Conservation (phyloP, 2,797 vertebrate genomes). For the Thamnophis elegans region DNA sequence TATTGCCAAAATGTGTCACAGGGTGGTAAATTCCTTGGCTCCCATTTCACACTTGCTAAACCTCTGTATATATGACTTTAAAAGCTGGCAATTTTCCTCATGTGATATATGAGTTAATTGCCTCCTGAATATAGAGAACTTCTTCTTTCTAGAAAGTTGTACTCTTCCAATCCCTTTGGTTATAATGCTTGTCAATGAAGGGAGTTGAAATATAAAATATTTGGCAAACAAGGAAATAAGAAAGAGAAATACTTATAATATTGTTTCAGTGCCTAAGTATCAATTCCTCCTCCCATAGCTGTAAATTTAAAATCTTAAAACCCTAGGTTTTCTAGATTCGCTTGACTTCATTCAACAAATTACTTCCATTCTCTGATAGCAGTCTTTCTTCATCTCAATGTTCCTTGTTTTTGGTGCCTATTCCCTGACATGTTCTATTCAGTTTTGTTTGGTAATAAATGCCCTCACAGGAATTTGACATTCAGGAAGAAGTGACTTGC, state of each 20-base stretch:
- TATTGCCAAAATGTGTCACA: constrained; percentile 36
- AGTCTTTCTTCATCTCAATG: neutral
- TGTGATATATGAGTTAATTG: constrained; percentile 20
- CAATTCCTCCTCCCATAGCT: neutral
- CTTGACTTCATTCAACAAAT: constrained; percentile 5
- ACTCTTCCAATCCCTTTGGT: neutral
- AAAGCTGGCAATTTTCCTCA: constrained; percentile 33
- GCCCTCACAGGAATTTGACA: constrained; percentile 43
- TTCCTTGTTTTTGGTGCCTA: constrained; percentile 1
- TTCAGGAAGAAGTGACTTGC: constrained; percentile 51
- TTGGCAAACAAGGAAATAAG: neutral
- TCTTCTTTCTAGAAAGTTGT: neutral
- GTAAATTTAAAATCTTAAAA: neutral
- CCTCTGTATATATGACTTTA: constrained; percentile 40
- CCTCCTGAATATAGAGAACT: neutral
- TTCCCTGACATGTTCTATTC: constrained; percentile 51
- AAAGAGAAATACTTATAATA: neutral
- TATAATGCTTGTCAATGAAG: neutral
- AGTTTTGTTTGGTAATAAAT: constrained; percentile 46
- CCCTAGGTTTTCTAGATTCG: neutral
- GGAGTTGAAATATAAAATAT: neutral
- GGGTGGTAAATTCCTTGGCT: constrained; percentile 33
- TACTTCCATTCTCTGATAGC: neutral
- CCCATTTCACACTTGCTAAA: constrained; percentile 53
- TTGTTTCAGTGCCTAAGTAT: neutral